phyloP scores from a whole-genome alignment of 2,113 vertebrate genomes.

The Cathartes aura region DNA sequence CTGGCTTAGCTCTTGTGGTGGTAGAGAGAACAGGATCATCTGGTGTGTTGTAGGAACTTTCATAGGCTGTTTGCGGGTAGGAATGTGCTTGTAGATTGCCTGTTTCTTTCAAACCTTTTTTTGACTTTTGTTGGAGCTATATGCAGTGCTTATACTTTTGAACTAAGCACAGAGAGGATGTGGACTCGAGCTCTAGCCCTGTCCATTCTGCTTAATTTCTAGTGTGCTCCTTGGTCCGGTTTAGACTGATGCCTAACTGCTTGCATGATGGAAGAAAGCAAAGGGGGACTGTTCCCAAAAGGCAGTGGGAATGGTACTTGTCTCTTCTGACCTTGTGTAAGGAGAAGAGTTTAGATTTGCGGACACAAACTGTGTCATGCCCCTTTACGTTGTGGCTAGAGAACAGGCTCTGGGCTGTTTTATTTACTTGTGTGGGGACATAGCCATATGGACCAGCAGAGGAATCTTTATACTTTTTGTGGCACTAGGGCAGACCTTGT shows the following conservation, averaged over 20 bases:
- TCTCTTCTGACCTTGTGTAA: background rate
- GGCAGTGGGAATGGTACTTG: background rate
- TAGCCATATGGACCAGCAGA: background rate
- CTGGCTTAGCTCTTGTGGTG: background rate
- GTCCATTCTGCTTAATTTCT: background rate
- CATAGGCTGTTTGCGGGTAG: background rate
- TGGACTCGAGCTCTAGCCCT: background rate
- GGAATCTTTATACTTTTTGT: background rate
- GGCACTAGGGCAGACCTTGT: background rate
- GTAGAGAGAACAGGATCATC: background rate
- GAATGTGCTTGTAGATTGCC: background rate
- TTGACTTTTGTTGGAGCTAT: background rate
- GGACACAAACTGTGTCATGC: background rate
- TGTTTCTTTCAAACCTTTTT: slow-evolving; percentile 1
- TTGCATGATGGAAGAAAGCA: background rate
- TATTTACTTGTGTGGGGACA: background rate
- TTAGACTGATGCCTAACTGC: background rate
- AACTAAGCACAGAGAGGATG: background rate
- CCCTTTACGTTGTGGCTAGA: background rate
- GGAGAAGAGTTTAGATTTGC: background rate
- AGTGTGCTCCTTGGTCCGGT: background rate
- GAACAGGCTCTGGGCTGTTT: background rate
- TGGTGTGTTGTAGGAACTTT: background rate
- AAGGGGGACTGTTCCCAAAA: background rate
- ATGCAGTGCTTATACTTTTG: background rate